Base-by-base conservation (phyloP, 2,797 vertebrate species). In the Phalloptychus januarius region DNA sequence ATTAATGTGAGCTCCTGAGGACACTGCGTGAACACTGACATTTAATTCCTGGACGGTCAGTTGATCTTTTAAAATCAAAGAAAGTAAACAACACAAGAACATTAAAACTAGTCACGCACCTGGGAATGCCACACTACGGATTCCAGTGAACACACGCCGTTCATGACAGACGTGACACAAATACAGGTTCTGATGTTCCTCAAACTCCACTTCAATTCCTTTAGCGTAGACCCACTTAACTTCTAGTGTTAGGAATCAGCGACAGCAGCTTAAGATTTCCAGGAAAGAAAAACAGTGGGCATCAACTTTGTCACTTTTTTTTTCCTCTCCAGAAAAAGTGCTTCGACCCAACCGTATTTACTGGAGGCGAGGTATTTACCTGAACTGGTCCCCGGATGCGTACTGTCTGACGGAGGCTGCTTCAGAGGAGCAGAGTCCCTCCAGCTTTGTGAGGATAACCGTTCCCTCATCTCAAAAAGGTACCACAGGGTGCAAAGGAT, bases 381-480 rank as follows among this genome's bases (percentile, higher is more conserved):
- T 99, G 88, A 98, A 96, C 69, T 99, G 98, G 98, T 98, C 96
- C 76, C 95, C 96, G 4, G 97, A 98, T 83, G 97, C 97, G 5
- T 99, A 99, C 80, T 98, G 97, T 75, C 93, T 99, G 69, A 97
- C 99, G 86, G 98, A 99, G 92, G 96, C 97, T 0, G 93, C 95
- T n/a, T 81, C 94, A 0, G 87, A 96, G 79, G 95, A 96, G 74
- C 88, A 94, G 54, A 96, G 90, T 42, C 89, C 95, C 0, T 96
- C 97, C 86, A 97, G 97, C 89, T 97, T 97, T 74, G 93, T 99
- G 89, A 97, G 96, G 93, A 97, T 99, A 76, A 99, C 97, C 0
- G 97, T 97, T 79, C 98, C 98, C 25, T 98, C 97, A 70, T 97
- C 97, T 83, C 95, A 95, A 80, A 98, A 97, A 98, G 98, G 98